Base-by-base conservation (phyloP, 2,113 vertebrate genomes). In the Oceanites oceanicus region DNA sequence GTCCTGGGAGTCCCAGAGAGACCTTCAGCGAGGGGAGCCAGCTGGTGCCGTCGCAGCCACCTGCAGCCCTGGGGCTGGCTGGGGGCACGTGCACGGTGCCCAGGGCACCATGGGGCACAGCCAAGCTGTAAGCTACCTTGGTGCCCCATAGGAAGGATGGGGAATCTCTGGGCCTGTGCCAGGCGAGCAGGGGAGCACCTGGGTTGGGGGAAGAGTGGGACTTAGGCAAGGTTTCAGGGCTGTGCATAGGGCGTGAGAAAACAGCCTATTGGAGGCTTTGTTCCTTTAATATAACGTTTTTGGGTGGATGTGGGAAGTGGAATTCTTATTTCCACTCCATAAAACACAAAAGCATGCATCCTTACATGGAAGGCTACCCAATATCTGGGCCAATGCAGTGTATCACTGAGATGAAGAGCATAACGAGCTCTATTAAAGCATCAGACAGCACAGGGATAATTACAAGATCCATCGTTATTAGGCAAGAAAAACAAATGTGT, bases 61-160 rank as follows among this genome's bases (percentile, higher is more conserved):
- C 52, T 1, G 0, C 13, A 58, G 49, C 36, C 42, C 44, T 63
- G 27, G 21, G 36, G 5, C 30, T 56, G 44, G 19, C 20, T 42
- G 6, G 13, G 40, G 34, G 1, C 14, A 21, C 6, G 6, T 4
- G 4, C 16, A 15, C 0, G 0, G 10, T 38, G 9, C 21, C 34
- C 6, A 10, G 36, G 47, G 22, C 3, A 3, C 36, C 7, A 4
- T 1, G 7, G 19, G 23, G 7, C 61, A 52, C 0, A 2, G 23
- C 21, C 11, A 13, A 36, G 15, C 30, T 88, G 17, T 0, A 0
- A 70, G 45, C 14, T 34, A 15, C 17, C 40, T 23, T 25, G 6
- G 8, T 45, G 42, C 18, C 25, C 27, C 30, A 2, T 10, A 15
- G 38, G n/a, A 71, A 87, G 22, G 70, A 23, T 1, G 1, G 9